Evolutionary conservation across 2,888 invertebrate species (phyloP), one percentile per base, ranked within the genome.

Genomic region (Tinea trinotella): DNA sequence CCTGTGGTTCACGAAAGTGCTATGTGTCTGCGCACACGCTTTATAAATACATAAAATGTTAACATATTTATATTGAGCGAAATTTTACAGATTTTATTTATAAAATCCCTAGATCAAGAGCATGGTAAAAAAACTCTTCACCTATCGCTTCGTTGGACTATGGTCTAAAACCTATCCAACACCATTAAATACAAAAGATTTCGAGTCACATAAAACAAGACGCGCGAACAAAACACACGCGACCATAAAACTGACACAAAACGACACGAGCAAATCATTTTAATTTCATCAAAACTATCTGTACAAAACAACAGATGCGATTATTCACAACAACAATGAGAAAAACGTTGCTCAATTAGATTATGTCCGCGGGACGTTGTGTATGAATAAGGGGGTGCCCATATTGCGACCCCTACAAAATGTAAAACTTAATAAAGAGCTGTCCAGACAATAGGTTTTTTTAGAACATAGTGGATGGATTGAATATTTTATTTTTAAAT

Each of bases 291-390:
- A 46, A 46, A 46, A 46, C 10, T 7, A 19, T 46, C 17, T 46
- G 10, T 6, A 19, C 46, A 46, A 46, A 19, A 46, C 46, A 19
- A 40, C 19, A 46, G 18, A 46, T 46, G 17, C 46, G 46, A 19
- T 46, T 46, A 46, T 46, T 46, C 46, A 46, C 19, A 46, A 46
- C 46, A 46, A 46, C 19, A 46, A 46, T 19, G 46, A 10, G 17
- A n/a, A 46, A 46, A 46, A 19, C 46, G 46, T 15, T 19, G 46
- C 46, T 19, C 19, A 46, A 46, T 46, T 46, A 46, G 19, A 46
- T 46, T 19, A 46, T 19, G 46, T 46, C 17, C 46, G 15, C 40
- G 17, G 40, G 46, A 18, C 46, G 3, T 9, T 9, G 18, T 9
- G n/a, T 46, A 19, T 18, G 18, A 46, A 46, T 19, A 46, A 18